Evolutionary conservation across 2,888 invertebrate genomes (phyloP).

Genomic region (Pogonocherus hispidulus): DNA sequence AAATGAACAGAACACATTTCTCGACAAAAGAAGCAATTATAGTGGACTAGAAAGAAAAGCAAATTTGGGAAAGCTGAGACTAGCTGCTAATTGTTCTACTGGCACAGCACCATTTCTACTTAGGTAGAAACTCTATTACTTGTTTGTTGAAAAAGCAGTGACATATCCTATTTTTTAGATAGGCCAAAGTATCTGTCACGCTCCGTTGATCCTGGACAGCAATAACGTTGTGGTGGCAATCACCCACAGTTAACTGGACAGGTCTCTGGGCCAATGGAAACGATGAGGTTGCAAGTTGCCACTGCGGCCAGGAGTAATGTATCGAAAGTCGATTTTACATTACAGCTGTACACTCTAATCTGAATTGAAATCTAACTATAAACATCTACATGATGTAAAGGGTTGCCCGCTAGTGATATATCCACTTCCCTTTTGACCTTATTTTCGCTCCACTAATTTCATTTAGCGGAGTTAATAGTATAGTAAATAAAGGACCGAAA

Average conservation of each 20-base stretch:
- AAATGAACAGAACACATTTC: too few relatives aligned
- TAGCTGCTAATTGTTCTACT: too few relatives aligned
- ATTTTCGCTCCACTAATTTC: slow-evolving; percentile 34
- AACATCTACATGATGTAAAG: slow-evolving; percentile 30
- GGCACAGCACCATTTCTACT: too few relatives aligned
- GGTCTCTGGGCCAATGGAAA: background rate
- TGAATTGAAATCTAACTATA: slow-evolving; percentile 34
- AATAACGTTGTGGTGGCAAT: background rate
- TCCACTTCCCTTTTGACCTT: slow-evolving; percentile 19
- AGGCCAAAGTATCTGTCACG: background rate
- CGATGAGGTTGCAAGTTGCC: slow-evolving; percentile 17
- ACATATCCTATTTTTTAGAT: background rate
- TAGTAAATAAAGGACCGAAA: background rate
- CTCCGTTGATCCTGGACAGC: background rate
- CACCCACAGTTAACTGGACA: background rate
- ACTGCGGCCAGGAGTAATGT: slow-evolving; percentile 14
- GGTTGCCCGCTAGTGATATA: slow-evolving; percentile 17
- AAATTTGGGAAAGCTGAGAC: too few relatives aligned
- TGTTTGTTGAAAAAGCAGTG: too few relatives aligned
- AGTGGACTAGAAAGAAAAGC: too few relatives aligned
- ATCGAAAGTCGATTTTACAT: slow-evolving; percentile 32
- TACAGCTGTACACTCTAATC: slow-evolving; percentile 20
- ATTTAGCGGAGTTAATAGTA: slow-evolving; percentile 12
- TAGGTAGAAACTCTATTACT: too few relatives aligned
- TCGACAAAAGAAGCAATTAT: too few relatives aligned